A percentile compares a stretch with the other conserved stretches of the same genome.
phyloP scores from a whole-genome alignment of 2,797 vertebrate species.

The Champsocephalus gunnari region DNA sequence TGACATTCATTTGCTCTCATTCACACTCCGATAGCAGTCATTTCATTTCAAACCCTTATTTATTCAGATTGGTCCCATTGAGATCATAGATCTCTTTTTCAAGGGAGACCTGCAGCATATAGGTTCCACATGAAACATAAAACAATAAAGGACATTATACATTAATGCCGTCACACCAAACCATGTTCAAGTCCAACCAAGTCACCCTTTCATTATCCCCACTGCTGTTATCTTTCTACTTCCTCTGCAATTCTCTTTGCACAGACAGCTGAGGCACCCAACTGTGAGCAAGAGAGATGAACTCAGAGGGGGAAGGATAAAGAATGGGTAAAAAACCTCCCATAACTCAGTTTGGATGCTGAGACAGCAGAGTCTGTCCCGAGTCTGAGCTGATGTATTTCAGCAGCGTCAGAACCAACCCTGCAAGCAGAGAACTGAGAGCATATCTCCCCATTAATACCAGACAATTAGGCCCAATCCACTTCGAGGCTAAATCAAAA shows the following conservation, averaged over 20 bases:
- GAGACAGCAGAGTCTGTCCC: conserved; percentile 50
- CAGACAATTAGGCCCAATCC: conserved; percentile 52
- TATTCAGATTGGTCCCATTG: no score
- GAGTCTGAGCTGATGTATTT: conserved; percentile 29
- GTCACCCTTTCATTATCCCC: conserved; percentile 54
- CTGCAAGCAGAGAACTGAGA: conserved; percentile 5
- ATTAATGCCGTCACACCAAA: conserved; percentile 10
- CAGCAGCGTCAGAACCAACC: not conserved
- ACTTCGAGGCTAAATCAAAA: conserved; percentile 34
- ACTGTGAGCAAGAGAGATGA: conserved; percentile 25
- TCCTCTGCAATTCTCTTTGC: conserved; percentile 51
- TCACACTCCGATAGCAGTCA: conserved; percentile 20
- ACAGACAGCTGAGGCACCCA: conserved; percentile 33
- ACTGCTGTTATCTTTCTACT: conserved; percentile 56
- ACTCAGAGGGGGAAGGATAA: conserved; percentile 34
- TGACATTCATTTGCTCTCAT: conserved; percentile 23
- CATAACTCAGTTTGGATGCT: conserved; percentile 43
- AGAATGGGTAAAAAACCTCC: conserved; percentile 10
- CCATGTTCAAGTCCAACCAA: conserved; percentile 25
- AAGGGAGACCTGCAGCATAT: no score
- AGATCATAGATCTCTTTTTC: no score
- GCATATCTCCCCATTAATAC: conserved; percentile 43
- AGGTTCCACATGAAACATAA: no score
- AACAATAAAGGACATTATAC: no score
- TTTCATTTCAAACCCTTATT: no score